Conservation (phyloP, 2,888 invertebrate genomes). For the Orthosia cruda region DNA sequence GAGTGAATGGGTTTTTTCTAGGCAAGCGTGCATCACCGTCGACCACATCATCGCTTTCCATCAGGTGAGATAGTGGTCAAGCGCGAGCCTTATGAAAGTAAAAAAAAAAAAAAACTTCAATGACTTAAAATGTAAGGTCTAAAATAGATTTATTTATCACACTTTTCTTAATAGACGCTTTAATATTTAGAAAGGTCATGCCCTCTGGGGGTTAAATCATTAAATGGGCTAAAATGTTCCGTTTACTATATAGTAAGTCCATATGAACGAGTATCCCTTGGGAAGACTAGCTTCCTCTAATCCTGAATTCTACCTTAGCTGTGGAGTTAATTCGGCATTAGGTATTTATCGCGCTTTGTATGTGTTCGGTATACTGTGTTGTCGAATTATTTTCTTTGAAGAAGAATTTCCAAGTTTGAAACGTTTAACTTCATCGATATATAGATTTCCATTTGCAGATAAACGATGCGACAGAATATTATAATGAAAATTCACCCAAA, state of each 20-base stretch:
- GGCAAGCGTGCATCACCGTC: too few relatives aligned
- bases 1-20: too few relatives aligned
- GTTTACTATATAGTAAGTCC: conserved; percentile 8
- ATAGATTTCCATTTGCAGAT: too few relatives aligned
- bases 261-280: neutral
- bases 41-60: too few relatives aligned
- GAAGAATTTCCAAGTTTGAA: too few relatives aligned
- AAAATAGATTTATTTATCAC: neutral
- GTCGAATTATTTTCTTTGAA: too few relatives aligned
- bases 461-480: neutral
- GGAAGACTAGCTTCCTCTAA: conserved; percentile 17
- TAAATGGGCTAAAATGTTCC: conserved; percentile 21
- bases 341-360: conserved; percentile 21
- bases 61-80: too few relatives aligned
- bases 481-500: neutral
- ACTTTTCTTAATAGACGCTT: neutral
- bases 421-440: too few relatives aligned
- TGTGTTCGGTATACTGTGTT: neutral
- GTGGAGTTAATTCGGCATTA: conserved; percentile 19
- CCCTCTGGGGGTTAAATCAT: conserved; percentile 12
- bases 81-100: too few relatives aligned
- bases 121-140: neutral
- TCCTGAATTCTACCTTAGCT: conserved; percentile 2
- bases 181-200: conserved; percentile 16
- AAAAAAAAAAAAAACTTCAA: too few relatives aligned